Evolutionary conservation across 2,888 invertebrate genomes (phyloP).

Genomic region (Pegoplata infirma): DNA sequence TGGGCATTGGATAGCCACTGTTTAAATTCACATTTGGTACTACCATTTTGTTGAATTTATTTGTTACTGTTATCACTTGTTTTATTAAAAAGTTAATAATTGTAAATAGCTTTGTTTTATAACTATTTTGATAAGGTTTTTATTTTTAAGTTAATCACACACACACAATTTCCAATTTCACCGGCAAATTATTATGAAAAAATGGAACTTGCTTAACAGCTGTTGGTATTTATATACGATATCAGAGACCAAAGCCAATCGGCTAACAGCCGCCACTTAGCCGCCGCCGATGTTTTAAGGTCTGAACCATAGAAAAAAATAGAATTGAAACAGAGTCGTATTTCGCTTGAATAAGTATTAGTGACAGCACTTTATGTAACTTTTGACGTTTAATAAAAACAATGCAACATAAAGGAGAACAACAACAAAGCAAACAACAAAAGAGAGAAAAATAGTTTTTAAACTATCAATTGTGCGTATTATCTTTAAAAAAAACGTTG

Average conservation of each 20-base stretch:
- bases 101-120: slow-evolving; percentile 36
- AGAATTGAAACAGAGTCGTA: no score
- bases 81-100: not conserved
- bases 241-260: not conserved
- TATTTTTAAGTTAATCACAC: not conserved
- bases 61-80: slow-evolving; percentile 25
- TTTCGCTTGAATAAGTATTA: no score
- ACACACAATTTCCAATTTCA: slow-evolving; percentile 1
- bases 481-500: no score
- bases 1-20: slow-evolving; percentile 83
- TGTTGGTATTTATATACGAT: slow-evolving; percentile 5
- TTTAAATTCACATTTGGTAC: slow-evolving; percentile 81
- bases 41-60: slow-evolving; percentile 53
- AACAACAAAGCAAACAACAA: no score
- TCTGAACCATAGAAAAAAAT: no score
- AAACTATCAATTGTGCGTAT: no score
- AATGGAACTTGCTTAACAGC: slow-evolving; percentile 13
- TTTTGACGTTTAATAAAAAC: no score
- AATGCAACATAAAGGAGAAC: no score
- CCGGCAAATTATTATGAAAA: slow-evolving; percentile 26
- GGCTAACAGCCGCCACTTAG: no score
- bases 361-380: no score
- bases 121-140: slow-evolving; percentile 26
- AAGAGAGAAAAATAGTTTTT: no score
- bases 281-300: no score